Evolutionary conservation across 2,113 vertebrate species (phyloP), one percentile per base, ranked within the genome.

Genomic region (Eudorcas thomsonii): DNA sequence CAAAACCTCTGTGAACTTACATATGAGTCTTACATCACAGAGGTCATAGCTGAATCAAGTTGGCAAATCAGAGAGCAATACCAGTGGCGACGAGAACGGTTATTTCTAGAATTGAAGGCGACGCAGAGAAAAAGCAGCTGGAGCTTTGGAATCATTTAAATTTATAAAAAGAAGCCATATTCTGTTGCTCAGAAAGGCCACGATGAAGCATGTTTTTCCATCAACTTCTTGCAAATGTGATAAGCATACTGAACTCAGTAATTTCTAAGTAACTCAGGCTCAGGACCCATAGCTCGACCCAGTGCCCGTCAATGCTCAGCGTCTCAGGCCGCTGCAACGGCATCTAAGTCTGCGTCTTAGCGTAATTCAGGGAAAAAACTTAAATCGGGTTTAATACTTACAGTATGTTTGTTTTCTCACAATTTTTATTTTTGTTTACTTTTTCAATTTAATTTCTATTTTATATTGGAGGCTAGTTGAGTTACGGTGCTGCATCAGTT

Each of bases 131-230:
- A 96, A 90, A 62, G n/a, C 30, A 86, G 5, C 74, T 88, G 71
- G 90, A 67, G 26, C 71, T 96, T 96, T 60, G 71, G 71, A 87
- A 45, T 93, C 59, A 59, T 71, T 54, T 84, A 92, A 78, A 83
- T 78, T 59, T 82, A 60, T 87, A 89, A 52, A 54, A 64, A 94
- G n/a, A 45, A 82, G 43, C 48, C 15, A 1, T 74, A 45, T 43
- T 89, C 30, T 19, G 2, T 67, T 89, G 78, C 36, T 80, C 23
- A 59, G 54, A 80, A 93, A 89, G 78, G 21, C 80, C 71, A 43
- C 0, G 1, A 77, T 28, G 21, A 67, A 93, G 43, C 6, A 57
- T 67, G 19, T 67, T 95, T 86, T 86, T 52, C 59, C 33, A 71
- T 87, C 67, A 91, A 13, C 19, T 86, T 90, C 52, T 89, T 85